Evolutionary conservation across 2,797 vertebrate genomes (phyloP).

Genomic region (Cichlasoma orientale): DNA sequence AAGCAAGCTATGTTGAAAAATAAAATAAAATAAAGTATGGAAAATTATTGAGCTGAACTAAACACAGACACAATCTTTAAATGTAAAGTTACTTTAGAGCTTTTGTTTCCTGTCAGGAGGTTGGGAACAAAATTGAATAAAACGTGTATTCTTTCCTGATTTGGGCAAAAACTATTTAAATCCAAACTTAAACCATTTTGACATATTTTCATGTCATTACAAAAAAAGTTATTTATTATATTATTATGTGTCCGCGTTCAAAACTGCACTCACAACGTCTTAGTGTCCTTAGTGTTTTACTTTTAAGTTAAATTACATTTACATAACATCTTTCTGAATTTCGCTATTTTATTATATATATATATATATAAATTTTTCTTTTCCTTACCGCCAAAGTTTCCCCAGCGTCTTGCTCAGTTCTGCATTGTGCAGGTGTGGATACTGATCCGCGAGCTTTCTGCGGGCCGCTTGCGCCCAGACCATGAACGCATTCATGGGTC

Average conservation of each 20-base stretch:
- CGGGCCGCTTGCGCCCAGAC: slow-evolving; percentile 95
- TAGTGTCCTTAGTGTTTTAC: not conserved
- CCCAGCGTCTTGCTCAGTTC: slow-evolving; percentile 97
- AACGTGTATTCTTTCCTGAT: not conserved
- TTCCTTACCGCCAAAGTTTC: slow-evolving; percentile 91
- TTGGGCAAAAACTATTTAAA: not conserved
- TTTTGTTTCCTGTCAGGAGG: not conserved
- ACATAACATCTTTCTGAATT: not conserved
- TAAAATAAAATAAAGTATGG: not conserved
- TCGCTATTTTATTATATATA: no score
- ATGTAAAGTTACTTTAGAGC: not conserved
- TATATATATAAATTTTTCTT: not conserved
- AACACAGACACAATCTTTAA: not conserved
- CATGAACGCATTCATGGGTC: slow-evolving; percentile 95
- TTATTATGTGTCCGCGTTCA: not conserved
- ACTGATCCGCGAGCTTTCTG: slow-evolving; percentile 92
- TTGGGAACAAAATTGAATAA: not conserved
- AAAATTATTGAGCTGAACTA: not conserved
- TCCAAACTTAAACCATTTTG: not conserved
- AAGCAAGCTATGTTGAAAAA: slow-evolving; percentile 81
- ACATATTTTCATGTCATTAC: not conserved
- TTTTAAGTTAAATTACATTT: not conserved
- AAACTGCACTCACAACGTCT: not conserved
- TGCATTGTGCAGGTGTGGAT: slow-evolving; percentile 95
- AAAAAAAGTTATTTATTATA: not conserved